Percentiles rank a stretch among this genome's conserved stretches.
Evolutionary conservation across 2,888 invertebrate species (phyloP).

Genomic region (Abrostola triplasia): DNA sequence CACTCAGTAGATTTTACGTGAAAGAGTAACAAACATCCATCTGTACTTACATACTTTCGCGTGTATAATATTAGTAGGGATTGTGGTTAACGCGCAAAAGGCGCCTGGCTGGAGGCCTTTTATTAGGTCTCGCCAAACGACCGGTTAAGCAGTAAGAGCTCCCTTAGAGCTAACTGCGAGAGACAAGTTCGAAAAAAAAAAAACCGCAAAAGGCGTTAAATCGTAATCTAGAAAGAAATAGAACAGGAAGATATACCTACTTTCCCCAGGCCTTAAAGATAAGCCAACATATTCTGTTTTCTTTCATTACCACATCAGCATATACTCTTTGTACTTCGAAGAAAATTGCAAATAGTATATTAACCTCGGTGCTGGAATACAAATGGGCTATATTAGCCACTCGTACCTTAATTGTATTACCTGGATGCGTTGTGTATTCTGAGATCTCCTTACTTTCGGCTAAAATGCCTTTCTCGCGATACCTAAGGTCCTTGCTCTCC

Average conservation of each 20-base stretch:
- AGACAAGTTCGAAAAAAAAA: too few relatives aligned
- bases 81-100: too few relatives aligned
- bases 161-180: too few relatives aligned
- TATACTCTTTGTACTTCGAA: slow-evolving; percentile 11
- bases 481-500: slow-evolving; percentile 13
- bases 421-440: slow-evolving; percentile 9
- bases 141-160: too few relatives aligned
- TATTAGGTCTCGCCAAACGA: too few relatives aligned
- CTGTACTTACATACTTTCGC: too few relatives aligned
- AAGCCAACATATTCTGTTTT: slow-evolving; percentile 3
- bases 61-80: too few relatives aligned
- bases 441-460: slow-evolving; percentile 41
- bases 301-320: slow-evolving; percentile 3
- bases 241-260: background rate
- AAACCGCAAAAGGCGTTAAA: too few relatives aligned
- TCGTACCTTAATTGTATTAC: slow-evolving; percentile 37
- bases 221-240: background rate
- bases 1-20: too few relatives aligned
- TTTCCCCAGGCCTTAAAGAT: background rate
- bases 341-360: slow-evolving; percentile 18
- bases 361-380: slow-evolving; percentile 4
- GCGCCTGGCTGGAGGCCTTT: too few relatives aligned
- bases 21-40: too few relatives aligned
- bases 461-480: slow-evolving; percentile 23
- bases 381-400: slow-evolving; percentile 18